These are phyloP conservation scores for Premnoplex brunnescens DNA, from an alignment of 2,797 vertebrate genomes.

Conservation along the genomic window DNA sequence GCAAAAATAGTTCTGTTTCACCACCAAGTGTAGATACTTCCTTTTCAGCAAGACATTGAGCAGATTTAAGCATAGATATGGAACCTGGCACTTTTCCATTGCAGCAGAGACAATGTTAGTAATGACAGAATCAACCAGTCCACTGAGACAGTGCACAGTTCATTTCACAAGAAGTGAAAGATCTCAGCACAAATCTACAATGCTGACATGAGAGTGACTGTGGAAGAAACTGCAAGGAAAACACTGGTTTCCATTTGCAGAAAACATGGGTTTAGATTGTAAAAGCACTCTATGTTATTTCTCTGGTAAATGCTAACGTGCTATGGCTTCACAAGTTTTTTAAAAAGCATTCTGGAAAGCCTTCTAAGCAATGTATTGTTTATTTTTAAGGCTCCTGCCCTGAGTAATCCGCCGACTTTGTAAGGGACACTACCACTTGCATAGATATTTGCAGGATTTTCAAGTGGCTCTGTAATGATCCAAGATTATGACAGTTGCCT, in stretches of 20 bases:
- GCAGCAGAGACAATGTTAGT: slow-evolving; percentile 28
- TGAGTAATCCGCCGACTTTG: neutral
- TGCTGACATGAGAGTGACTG: neutral
- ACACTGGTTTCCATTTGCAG: neutral
- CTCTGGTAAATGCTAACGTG: neutral
- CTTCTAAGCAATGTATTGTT: neutral
- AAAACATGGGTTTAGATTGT: neutral
- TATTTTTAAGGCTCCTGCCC: neutral
- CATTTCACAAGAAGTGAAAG: slow-evolving; percentile 30
- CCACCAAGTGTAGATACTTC: neutral
- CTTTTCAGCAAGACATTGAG: neutral
- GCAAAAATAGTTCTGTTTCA: slow-evolving; percentile 44
- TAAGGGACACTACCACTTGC: neutral
- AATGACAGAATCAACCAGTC: slow-evolving; percentile 35
- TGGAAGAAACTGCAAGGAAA: neutral
- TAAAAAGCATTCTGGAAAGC: neutral
- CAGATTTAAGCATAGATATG: slow-evolving; percentile 26
- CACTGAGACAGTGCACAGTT: neutral
- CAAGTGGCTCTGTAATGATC: neutral
- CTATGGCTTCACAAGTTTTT: neutral
- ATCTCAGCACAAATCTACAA: neutral
- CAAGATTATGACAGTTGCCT: neutral
- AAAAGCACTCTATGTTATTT: neutral
- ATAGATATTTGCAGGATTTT: slow-evolving; percentile 16
- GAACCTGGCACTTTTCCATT: slow-evolving; percentile 5